Percentiles rank a stretch among this genome's conserved stretches.
phyloP scores from a whole-genome alignment of 2,888 invertebrate species.

The Lysandra coridon region DNA sequence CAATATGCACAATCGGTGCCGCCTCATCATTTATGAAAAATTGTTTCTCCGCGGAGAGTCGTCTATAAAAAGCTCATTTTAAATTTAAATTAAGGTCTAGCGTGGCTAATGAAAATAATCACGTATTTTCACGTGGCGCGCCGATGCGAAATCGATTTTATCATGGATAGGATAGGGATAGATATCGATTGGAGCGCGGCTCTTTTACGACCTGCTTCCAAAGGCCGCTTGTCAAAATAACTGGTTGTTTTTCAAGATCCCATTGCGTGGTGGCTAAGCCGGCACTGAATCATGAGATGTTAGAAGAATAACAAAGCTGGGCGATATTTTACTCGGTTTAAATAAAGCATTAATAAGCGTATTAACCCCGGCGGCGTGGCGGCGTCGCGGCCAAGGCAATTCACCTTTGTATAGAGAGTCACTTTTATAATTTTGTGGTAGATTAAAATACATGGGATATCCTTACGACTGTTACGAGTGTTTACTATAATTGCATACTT shows the following conservation, averaged over 20 bases:
- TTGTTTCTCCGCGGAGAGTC: slow-evolving; percentile 70
- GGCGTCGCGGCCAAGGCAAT: slow-evolving; percentile 34
- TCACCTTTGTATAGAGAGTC: neutral
- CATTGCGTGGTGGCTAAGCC: slow-evolving; percentile 67
- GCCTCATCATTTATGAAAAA: slow-evolving; percentile 79
- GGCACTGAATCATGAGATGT: slow-evolving; percentile 67
- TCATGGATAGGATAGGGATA: slow-evolving; percentile 40
- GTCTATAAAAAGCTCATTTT: slow-evolving; percentile 78
- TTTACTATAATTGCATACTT: neutral
- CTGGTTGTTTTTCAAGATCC: slow-evolving; percentile 76
- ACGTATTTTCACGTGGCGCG: slow-evolving; percentile 50
- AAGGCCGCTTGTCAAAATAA: slow-evolving; percentile 68
- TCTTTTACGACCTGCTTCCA: slow-evolving; percentile 58
- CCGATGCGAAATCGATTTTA: slow-evolving; percentile 51
- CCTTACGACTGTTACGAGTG: neutral
- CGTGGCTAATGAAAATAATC: slow-evolving; percentile 62
- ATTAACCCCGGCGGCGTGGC: slow-evolving; percentile 44
- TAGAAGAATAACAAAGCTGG: slow-evolving; percentile 69
- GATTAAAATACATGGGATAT: neutral
- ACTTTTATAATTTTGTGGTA: slow-evolving; percentile 17
- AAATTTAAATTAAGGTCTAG: slow-evolving; percentile 80
- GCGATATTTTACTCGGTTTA: slow-evolving; percentile 65
- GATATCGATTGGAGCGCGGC: slow-evolving; percentile 45
- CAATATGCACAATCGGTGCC: slow-evolving; percentile 76
- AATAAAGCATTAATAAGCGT: slow-evolving; percentile 64